Evolutionary conservation across 2,113 vertebrate species (phyloP).

Genomic region (Pipra filicauda): DNA sequence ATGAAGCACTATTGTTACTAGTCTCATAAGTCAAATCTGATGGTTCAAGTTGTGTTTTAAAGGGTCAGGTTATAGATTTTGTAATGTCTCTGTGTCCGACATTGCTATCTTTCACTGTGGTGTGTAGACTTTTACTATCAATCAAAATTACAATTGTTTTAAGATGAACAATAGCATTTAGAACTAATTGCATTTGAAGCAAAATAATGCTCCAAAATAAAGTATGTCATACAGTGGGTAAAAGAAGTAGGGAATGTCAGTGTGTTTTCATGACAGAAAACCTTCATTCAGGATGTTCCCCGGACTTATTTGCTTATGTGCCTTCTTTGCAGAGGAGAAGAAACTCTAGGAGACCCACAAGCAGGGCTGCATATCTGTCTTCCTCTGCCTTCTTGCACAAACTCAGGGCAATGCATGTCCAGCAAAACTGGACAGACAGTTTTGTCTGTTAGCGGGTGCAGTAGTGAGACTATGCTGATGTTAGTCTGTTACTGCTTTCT

Average conservation of each 20-base stretch:
- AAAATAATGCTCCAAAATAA: slow-evolving; percentile 4
- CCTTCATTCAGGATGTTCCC: background rate
- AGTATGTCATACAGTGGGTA: background rate
- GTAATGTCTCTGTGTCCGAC: slow-evolving; percentile 60
- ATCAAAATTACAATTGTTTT: slow-evolving; percentile 73
- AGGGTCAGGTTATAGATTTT: slow-evolving; percentile 75
- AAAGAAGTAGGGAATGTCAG: background rate
- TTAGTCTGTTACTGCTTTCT: background rate
- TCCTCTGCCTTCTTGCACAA: background rate
- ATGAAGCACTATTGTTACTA: slow-evolving; percentile 70
- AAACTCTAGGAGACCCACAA: background rate
- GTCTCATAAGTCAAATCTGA: slow-evolving; percentile 71
- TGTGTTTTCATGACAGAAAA: background rate
- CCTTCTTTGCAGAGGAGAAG: background rate
- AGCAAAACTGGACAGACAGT: background rate
- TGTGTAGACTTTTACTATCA: slow-evolving; percentile 65
- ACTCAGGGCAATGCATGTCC: accelerated
- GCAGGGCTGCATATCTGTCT: background rate
- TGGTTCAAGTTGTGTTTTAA: slow-evolving; percentile 70
- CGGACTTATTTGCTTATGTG: background rate
- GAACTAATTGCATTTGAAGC: slow-evolving; percentile 52
- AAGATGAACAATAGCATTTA: slow-evolving; percentile 63
- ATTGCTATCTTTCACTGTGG: slow-evolving; percentile 64
- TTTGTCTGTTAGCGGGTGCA: background rate
- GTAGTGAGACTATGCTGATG: background rate